Base-by-base conservation (phyloP, 2,113 vertebrate species). In the Syrrhaptes paradoxus region DNA sequence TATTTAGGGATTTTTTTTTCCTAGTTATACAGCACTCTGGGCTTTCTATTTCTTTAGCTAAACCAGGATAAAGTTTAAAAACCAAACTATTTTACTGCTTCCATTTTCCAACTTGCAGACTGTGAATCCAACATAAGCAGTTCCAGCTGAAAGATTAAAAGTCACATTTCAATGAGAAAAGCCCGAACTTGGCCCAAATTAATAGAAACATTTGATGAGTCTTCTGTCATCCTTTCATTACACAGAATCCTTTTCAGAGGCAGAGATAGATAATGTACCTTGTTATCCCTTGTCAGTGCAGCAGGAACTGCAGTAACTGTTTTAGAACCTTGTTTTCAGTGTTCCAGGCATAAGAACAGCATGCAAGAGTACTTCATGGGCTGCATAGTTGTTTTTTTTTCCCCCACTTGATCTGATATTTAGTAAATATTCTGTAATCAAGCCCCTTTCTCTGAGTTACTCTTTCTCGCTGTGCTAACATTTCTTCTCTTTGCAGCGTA, bases 171-270 rank as follows among this genome's bases (percentile, higher is more conserved):
- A 85, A 5, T 20, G 13, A 48, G 14, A 13, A 90, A 55, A 25
- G n/a, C 31, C 15, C 63, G 52, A 91, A 70, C 32, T 1, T 55
- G 32, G n/a, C 8, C 41, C 63, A 61, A 76, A 80, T 48, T 32
- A 76, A 82, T 10, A 58, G 20, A 70, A 41, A 43, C 7, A 59
- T 73, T 54, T 29, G 24, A 58, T 26, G 31, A 78, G 46, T n/a
- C 11, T 8, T 38, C n/a, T 49, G 7, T 66, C n/a, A 46, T 62
- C 12, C 28, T 54, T 63, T 59, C 28, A 10, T 74, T 51, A 59
- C 7, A 32, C 0, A 0, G 7, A 68, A 54, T 4, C 63, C 18
- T 87, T 71, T 36, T 51, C 26, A 43, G 31, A 85, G 29, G 71
- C 41, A 70, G n/a, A 84, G 31, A 31, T 1, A 59, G n/a, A 57